These are phyloP conservation scores for Diachasma alloeum DNA, from an alignment of 1,140 invertebrate genomes.

Conservation along the genomic window DNA sequence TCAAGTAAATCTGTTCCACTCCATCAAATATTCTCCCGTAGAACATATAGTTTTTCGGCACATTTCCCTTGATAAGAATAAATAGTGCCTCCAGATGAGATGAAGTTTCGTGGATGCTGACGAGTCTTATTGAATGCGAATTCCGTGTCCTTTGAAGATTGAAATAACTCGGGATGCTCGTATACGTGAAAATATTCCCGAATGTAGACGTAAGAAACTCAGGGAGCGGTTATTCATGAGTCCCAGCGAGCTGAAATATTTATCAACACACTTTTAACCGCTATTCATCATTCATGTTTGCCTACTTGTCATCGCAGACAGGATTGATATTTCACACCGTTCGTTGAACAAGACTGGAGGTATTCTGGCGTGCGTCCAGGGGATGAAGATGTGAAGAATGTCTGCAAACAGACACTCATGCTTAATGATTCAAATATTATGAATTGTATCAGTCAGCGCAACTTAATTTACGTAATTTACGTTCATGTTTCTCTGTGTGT, in stretches of 20 bases:
- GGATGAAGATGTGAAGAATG: neutral
- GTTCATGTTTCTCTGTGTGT: no score
- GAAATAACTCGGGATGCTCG: neutral
- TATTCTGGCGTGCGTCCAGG: neutral
- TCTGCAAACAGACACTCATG: neutral
- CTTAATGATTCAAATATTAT: no score
- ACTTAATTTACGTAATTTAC: no score
- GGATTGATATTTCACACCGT: neutral
- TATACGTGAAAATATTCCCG: neutral
- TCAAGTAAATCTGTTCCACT: no score
- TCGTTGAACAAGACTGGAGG: neutral
- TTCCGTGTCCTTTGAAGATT: neutral
- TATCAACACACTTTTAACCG: neutral
- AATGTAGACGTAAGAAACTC: neutral
- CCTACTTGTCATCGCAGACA: neutral
- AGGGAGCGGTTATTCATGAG: neutral
- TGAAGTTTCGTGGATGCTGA: neutral
- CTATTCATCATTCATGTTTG: constrained; percentile 6
- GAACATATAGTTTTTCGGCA: no score
- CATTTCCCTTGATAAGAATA: no score
- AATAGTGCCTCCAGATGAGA: no score
- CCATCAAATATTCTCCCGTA: no score
- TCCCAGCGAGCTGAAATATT: neutral
- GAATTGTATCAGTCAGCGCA: no score
- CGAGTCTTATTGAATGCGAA: neutral